These are phyloP conservation scores for Monochamus alternatus DNA, from an alignment of 2,888 invertebrate genomes.

Conservation along the genomic window DNA sequence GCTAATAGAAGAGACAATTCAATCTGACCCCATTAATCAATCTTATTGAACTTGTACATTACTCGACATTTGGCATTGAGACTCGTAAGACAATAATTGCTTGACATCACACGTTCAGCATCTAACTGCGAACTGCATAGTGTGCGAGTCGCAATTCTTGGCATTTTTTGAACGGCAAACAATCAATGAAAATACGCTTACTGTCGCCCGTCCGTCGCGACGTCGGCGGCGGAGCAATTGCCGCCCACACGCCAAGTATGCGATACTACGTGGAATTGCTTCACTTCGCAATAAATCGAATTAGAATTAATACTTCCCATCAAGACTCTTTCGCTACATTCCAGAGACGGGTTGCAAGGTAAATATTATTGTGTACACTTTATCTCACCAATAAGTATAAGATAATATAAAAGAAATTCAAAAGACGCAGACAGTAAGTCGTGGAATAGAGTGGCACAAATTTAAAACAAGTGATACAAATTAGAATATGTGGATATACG, in stretches of 20 bases:
- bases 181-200: conserved; percentile 16
- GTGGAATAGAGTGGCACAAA: too few species aligned
- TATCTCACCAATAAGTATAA: too few species aligned
- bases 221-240: not conserved
- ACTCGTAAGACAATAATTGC: conserved; percentile 3
- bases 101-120: not conserved
- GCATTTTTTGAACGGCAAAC: not conserved
- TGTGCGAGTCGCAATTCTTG: not conserved
- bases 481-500: too few species aligned
- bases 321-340: too few species aligned
- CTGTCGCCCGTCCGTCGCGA: conserved; percentile 1
- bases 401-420: too few species aligned
- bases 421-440: too few species aligned
- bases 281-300: not conserved
- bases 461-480: too few species aligned
- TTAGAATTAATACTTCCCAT: too few species aligned
- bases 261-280: not conserved
- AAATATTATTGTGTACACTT: too few species aligned
- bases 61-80: conserved; percentile 6
- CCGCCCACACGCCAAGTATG: not conserved
- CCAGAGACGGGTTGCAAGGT: too few species aligned
- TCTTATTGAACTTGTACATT: conserved; percentile 7
- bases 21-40: conserved; percentile 1
- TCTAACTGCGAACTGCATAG: not conserved
- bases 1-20: not conserved